Evolutionary conservation across 35 echinoderm and acorn worm genomes (phyloP), one percentile per base, ranked within the genome.

Genomic region (Lytechinus pictus): DNA sequence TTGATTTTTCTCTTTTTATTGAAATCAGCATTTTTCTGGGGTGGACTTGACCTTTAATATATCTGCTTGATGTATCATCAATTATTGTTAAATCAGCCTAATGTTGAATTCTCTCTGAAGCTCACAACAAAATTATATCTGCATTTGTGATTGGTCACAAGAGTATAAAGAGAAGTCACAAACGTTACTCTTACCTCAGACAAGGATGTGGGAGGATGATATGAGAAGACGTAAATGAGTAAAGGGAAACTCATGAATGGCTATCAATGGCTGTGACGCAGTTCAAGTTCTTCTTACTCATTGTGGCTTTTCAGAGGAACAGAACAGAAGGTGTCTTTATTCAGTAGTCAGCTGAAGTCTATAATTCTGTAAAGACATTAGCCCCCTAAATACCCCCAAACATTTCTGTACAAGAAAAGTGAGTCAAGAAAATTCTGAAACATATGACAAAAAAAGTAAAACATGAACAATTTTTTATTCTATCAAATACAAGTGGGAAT

Each of bases 281-380:
- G 66, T 79, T 79, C 66, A 79, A 79, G 66, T n/a, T 79, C 66
- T n/a, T 79, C 66, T 79, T 79, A 79, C 66, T 79, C 66, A 79
- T 79, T 7, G n/a, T 79, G 66, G 66, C 21, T 79, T 79, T 24
- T n/a, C 66, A 79, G 66, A 8, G 2, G 66, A 79, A 79, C 16
- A 79, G 66, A 79, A 79, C 66, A 79, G 66, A 79, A 19, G 66
- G 16, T 16, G 66, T 79, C 66, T 79, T 44, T 79, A 24, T 79
- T 7, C 66, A 24, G 66, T 6, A 79, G 66, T 24, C 21, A 79
- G 16, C n/a, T 79, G 66, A 24, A 19, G 0, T 44, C 33, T 44
- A 44, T 44, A 44, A 1, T 44, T 44, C 2, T 44, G 33, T 44
- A 44, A 0, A 44, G 33, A 44, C 33, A 44, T 44, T 44, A 44